Conservation (phyloP, 1,140 invertebrate genomes). For the Trichonephila clavipes region DNA sequence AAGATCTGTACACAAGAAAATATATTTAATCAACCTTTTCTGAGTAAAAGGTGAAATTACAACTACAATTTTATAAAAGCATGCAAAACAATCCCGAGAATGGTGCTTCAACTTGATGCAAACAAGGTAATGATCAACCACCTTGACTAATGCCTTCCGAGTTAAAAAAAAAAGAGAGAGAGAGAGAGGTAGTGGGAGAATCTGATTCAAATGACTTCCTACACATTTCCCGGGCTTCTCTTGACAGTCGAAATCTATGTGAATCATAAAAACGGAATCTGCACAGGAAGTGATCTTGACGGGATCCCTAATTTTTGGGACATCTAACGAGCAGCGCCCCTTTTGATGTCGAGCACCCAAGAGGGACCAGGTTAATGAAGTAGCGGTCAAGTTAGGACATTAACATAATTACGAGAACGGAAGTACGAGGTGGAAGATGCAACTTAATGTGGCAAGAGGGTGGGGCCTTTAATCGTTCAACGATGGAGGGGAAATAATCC, state of each 20-base stretch:
- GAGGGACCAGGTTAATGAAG: conserved; percentile 68
- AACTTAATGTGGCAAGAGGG: conserved; percentile 21
- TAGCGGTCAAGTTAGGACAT: conserved; percentile 56
- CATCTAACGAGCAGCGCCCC: conserved; percentile 63
- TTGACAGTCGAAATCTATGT: conserved; percentile 42
- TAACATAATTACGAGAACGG: conserved; percentile 64
- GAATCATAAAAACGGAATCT: conserved; percentile 10
- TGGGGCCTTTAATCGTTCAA: neutral
- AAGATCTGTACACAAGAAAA: too few relatives aligned
- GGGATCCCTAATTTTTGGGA: conserved; percentile 23
- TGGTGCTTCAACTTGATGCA: neutral
- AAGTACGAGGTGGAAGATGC: conserved; percentile 18
- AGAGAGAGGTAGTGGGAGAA: neutral
- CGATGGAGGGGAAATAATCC: neutral
- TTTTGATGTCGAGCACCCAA: conserved; percentile 46
- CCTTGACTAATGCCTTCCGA: neutral
- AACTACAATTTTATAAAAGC: neutral
- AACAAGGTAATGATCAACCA: neutral
- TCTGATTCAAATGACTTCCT: neutral
- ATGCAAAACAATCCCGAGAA: neutral
- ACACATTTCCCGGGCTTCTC: neutral
- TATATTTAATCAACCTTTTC: too few relatives aligned
- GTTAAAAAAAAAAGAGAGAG: neutral
- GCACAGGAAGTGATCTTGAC: conserved; percentile 64
- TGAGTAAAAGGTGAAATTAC: too few relatives aligned